phyloP scores from a whole-genome alignment of 1,140 invertebrate species.

The Archivesica marissinica region DNA sequence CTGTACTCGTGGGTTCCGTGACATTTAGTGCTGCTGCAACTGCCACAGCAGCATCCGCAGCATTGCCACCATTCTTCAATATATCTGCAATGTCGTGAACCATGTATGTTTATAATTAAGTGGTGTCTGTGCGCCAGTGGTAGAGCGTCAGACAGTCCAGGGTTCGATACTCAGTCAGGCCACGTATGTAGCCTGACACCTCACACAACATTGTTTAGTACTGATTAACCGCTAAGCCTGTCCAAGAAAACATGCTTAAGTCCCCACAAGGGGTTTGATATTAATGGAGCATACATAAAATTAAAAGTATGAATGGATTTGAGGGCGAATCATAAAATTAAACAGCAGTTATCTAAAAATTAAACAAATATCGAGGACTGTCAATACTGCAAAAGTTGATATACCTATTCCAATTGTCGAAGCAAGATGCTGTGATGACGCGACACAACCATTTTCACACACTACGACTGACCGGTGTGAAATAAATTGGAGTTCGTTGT shows the following conservation, averaged over 20 bases:
- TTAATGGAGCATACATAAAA: no score
- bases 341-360: background rate
- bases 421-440: constrained; percentile 76
- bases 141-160: no score
- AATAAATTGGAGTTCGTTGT: constrained; percentile 15
- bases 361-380: background rate
- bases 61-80: constrained; percentile 84
- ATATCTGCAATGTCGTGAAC: constrained; percentile 75
- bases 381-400: background rate
- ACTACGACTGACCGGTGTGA: constrained; percentile 70
- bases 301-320: background rate
- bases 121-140: no score
- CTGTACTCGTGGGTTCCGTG: constrained; percentile 83
- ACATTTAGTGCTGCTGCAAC: constrained; percentile 83
- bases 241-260: no score
- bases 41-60: constrained; percentile 85
- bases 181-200: no score
- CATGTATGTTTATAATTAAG: no score
- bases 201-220: no score
- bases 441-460: constrained; percentile 74
- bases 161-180: no score
- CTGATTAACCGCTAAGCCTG: no score
- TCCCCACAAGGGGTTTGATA: no score
- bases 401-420: constrained; percentile 77
- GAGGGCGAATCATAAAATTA: background rate